A percentile compares a stretch with the other conserved stretches of the same genome.
phyloP scores from a whole-genome alignment of 2,888 invertebrate genomes.

The Drosophila prostipennis region DNA sequence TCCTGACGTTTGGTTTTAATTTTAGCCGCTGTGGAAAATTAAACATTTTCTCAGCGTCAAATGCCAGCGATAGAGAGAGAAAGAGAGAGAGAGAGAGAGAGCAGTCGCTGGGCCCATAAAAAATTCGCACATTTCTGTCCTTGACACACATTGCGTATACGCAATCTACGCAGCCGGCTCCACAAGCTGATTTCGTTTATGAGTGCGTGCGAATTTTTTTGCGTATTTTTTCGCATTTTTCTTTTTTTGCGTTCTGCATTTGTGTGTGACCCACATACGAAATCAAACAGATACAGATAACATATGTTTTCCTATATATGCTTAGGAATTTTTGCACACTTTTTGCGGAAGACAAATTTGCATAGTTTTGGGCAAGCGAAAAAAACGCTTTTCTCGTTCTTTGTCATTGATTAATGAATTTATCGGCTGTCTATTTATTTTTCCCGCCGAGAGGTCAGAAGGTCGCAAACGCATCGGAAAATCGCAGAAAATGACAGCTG shows the following conservation, averaged over 20 bases:
- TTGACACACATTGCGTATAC: conserved; percentile 82
- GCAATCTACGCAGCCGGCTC: conserved; percentile 71
- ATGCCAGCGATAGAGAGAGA: conserved; percentile 20
- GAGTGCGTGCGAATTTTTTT: conserved; percentile 61
- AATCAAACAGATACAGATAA: conserved; percentile 65
- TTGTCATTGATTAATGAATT: conserved; percentile 40
- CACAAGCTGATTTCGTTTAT: conserved; percentile 36
- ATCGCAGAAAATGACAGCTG: conserved; percentile 21
- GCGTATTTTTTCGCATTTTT: conserved; percentile 10
- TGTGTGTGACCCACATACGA: conserved; percentile 68
- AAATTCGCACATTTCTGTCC: conserved; percentile 83
- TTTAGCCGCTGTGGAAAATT: conserved; percentile 56
- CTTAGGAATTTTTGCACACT: conserved; percentile 29
- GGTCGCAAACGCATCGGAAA: conserved; percentile 6
- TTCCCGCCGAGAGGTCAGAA: conserved; percentile 6
- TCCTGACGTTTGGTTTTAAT: conserved; percentile 62
- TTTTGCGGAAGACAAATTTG: conserved; percentile 34
- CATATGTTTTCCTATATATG: conserved; percentile 58
- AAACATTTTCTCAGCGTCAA: conserved; percentile 57
- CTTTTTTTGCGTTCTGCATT: conserved; percentile 3
- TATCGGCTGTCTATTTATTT: conserved; percentile 11
- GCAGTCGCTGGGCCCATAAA: conserved; percentile 33
- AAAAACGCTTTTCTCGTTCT: too few relatives aligned
- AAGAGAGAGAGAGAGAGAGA: neutral
- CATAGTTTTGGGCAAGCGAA: neutral